phyloP scores from a whole-genome alignment of 2,113 vertebrate genomes.

The Triplophysa siluroides region DNA sequence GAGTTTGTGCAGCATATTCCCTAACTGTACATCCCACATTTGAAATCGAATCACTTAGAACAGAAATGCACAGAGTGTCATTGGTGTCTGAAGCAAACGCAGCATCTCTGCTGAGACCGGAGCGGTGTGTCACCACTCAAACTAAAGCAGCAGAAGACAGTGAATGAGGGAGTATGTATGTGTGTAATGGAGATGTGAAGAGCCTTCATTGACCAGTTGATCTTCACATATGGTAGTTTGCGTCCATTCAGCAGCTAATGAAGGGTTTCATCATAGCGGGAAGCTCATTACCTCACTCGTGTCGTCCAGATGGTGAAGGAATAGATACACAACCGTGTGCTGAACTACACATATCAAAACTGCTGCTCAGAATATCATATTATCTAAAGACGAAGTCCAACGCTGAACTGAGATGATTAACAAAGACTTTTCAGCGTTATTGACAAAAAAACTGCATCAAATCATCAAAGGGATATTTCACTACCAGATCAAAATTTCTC shows the following conservation, averaged over 20 bases:
- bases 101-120: too few species aligned
- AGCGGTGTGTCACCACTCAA: not conserved
- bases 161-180: not conserved
- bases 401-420: too few species aligned
- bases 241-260: slow-evolving; percentile 53
- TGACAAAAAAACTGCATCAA: too few species aligned
- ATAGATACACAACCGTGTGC: slow-evolving; percentile 65
- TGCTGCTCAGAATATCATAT: slow-evolving; percentile 20
- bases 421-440: too few species aligned
- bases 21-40: too few species aligned
- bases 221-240: slow-evolving; percentile 42
- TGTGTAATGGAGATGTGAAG: slow-evolving; percentile 25
- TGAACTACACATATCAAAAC: slow-evolving; percentile 59
- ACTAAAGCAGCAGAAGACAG: not conserved
- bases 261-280: slow-evolving; percentile 54
- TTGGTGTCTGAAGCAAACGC: too few species aligned
- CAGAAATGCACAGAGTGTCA: too few species aligned
- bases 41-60: too few species aligned
- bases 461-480: too few species aligned
- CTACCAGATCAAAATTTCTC: too few species aligned
- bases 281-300: slow-evolving; percentile 68
- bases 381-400: too few species aligned
- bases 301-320: slow-evolving; percentile 70
- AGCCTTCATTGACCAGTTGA: slow-evolving; percentile 36
- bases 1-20: too few species aligned